phyloP scores from a whole-genome alignment of 2,888 invertebrate species.

The Orchestes rusci region DNA sequence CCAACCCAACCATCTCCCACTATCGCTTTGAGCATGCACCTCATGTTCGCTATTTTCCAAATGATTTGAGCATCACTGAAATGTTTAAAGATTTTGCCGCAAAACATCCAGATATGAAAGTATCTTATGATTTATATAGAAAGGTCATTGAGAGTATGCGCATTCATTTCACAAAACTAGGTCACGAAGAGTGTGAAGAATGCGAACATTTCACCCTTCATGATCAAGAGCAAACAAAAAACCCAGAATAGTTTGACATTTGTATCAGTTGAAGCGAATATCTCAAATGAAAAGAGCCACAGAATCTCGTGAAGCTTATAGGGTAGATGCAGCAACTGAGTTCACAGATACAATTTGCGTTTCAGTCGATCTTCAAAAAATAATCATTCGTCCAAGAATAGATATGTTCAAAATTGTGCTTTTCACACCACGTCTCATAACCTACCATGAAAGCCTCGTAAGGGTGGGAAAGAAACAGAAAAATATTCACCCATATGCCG shows the following conservation, averaged over 20 bases:
- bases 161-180: constrained; percentile 9
- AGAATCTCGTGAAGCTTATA: not conserved
- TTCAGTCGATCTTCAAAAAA: constrained; percentile 3
- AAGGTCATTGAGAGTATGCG: constrained; percentile 9
- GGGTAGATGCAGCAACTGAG: constrained; percentile 1
- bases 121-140: constrained; percentile 13
- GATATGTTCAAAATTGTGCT: constrained; percentile 13
- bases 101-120: constrained; percentile 8
- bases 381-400: constrained; percentile 8
- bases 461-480: constrained; percentile 10
- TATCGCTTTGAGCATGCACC: constrained; percentile 18
- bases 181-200: constrained; percentile 5
- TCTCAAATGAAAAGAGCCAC: not conserved
- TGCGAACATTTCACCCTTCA: constrained; percentile 3
- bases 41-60: constrained; percentile 9
- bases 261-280: not conserved
- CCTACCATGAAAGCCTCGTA: constrained; percentile 21
- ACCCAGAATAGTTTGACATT: not conserved
- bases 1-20: constrained; percentile 16
- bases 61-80: constrained; percentile 9
- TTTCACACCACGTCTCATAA: constrained; percentile 10
- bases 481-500: constrained; percentile 11
- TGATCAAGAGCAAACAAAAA: constrained; percentile 2
- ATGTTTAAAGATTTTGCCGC: constrained; percentile 14
- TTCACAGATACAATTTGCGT: not conserved